A percentile compares a stretch with the other conserved stretches of the same genome.
These are phyloP conservation scores for Tetropium fuscum DNA, from an alignment of 2,888 invertebrate genomes.

Conservation along the genomic window DNA sequence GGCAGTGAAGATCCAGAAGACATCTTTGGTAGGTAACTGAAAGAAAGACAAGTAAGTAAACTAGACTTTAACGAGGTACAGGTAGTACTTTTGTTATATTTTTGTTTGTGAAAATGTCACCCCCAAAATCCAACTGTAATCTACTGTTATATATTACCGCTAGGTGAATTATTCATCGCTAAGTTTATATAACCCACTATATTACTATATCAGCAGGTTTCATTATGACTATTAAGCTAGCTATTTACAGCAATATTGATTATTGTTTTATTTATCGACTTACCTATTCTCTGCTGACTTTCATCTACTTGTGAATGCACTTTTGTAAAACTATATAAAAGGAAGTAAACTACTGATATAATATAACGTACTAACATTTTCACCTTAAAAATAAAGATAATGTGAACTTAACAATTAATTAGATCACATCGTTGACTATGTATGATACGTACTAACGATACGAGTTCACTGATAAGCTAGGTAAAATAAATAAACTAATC, in stretches of 20 bases:
- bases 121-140: too few species aligned
- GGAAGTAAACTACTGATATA: too few species aligned
- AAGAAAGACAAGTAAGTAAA: too few species aligned
- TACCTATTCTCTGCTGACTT: constrained; percentile 30
- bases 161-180: too few species aligned
- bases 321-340: neutral
- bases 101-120: too few species aligned
- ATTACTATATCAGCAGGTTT: too few species aligned
- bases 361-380: constrained; percentile 9
- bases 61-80: too few species aligned
- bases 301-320: neutral
- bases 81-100: too few species aligned
- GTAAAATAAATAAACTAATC: constrained; percentile 17
- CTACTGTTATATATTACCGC: too few species aligned
- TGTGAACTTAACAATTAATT: neutral
- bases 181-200: too few species aligned
- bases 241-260: too few species aligned
- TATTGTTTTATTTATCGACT: constrained; percentile 21
- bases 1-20: constrained; percentile 54
- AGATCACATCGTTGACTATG: constrained; percentile 22
- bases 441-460: constrained; percentile 1
- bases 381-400: neutral
- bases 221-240: too few species aligned
- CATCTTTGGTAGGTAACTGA: constrained; percentile 52
- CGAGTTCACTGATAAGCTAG: constrained; percentile 17